Conservation (phyloP, 2,797 vertebrate species). For the Pseudochaenichthys georgianus region DNA sequence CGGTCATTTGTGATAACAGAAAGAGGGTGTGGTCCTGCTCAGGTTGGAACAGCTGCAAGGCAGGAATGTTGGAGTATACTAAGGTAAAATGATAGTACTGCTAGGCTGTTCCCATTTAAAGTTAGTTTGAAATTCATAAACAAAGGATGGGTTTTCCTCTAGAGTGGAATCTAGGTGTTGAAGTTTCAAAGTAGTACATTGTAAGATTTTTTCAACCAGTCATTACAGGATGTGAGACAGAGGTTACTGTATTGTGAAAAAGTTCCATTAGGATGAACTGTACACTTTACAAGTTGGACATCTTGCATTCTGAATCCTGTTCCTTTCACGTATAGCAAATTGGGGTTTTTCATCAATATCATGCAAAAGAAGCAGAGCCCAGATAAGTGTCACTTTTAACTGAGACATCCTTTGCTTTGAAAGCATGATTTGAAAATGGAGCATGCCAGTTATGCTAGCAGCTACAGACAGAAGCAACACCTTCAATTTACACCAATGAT, state of each 20-base stretch:
- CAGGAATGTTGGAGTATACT: constrained; percentile 8
- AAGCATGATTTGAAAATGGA: not conserved
- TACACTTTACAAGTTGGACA: not conserved
- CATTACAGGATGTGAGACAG: not conserved
- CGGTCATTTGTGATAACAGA: no score
- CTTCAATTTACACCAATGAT: not conserved
- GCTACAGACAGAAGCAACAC: not conserved
- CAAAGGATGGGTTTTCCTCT: not conserved
- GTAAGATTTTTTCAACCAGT: not conserved
- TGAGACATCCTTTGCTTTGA: not conserved
- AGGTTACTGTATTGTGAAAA: no score
- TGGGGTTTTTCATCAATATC: not conserved
- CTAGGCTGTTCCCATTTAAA: not conserved
- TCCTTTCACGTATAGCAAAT: not conserved
- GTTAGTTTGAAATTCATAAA: not conserved
- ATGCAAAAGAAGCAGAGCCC: not conserved
- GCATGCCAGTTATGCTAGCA: not conserved
- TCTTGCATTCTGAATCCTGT: not conserved
- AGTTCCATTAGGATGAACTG: no score
- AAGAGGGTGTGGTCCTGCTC: not conserved
- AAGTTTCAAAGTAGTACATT: not conserved
- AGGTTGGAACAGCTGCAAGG: constrained; percentile 3
- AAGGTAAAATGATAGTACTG: no score
- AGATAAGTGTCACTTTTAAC: not conserved
- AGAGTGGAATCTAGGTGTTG: no score